These are phyloP conservation scores for Naso thynnoides DNA, from an alignment of 2,797 vertebrate species.

Conservation along the genomic window DNA sequence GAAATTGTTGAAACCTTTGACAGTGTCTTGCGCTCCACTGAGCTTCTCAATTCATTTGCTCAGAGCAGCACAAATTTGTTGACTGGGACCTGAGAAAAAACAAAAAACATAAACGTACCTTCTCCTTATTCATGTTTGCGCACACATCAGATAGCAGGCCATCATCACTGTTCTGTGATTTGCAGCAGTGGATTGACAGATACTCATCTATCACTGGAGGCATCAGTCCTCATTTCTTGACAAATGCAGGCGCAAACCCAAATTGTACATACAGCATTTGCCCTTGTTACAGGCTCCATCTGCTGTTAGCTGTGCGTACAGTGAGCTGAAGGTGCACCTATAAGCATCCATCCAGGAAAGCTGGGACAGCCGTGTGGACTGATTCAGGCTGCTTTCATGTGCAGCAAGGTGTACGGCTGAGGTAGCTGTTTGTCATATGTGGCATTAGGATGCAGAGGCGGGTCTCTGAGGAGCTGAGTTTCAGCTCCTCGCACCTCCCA, in stretches of 20 bases:
- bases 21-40: constrained; percentile 21
- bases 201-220: constrained; percentile 19
- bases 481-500: constrained; percentile 60
- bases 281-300: constrained; percentile 44
- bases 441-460: constrained; percentile 85
- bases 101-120: not conserved
- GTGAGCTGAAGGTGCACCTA: constrained; percentile 28
- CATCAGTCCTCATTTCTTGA: constrained; percentile 28
- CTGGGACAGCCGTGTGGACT: constrained; percentile 43
- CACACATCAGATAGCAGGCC: constrained; percentile 15
- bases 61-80: constrained; percentile 13
- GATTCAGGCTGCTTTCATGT: constrained; percentile 49
- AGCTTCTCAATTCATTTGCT: constrained; percentile 13
- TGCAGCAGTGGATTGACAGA: constrained; percentile 33
- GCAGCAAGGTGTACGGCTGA: constrained; percentile 79
- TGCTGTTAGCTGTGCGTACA: constrained; percentile 20
- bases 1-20: constrained; percentile 40
- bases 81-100: constrained; percentile 8
- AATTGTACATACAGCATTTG: constrained; percentile 42
- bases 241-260: constrained; percentile 30
- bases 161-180: constrained; percentile 29
- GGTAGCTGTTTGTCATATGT: constrained; percentile 81
- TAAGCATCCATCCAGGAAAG: constrained; percentile 9
- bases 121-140: constrained; percentile 30
- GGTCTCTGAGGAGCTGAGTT: constrained; percentile 71